Evolutionary conservation across 2,113 vertebrate species (phyloP).

Genomic region (Pholis gunnellus): DNA sequence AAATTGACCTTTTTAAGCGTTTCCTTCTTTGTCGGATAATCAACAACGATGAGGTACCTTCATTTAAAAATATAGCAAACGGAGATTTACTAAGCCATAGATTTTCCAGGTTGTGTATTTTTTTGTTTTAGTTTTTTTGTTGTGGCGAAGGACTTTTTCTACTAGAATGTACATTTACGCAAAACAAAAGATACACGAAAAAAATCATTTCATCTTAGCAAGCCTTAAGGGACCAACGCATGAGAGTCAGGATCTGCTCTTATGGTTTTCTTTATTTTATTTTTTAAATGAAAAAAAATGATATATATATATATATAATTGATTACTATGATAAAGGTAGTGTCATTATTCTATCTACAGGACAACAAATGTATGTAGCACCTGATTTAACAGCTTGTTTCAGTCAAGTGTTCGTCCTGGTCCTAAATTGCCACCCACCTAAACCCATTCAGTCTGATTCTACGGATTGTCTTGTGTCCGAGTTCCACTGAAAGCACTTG

Average conservation of each 20-base stretch:
- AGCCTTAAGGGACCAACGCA: slow-evolving; percentile 85
- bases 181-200: slow-evolving; percentile 37
- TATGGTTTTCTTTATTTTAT: slow-evolving; percentile 27
- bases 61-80: slow-evolving; percentile 80
- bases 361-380: slow-evolving; percentile 76
- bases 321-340: slow-evolving; percentile 57
- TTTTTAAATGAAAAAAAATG: slow-evolving; percentile 34
- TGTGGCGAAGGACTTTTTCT: slow-evolving; percentile 71
- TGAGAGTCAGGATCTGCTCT: slow-evolving; percentile 68
- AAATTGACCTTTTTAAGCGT: slow-evolving; percentile 15
- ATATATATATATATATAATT: slow-evolving; percentile 35
- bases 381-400: slow-evolving; percentile 63
- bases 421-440: slow-evolving; percentile 63
- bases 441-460: slow-evolving; percentile 20
- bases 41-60: slow-evolving; percentile 70
- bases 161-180: slow-evolving; percentile 79
- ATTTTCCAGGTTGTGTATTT: slow-evolving; percentile 70
- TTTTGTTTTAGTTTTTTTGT: slow-evolving; percentile 44
- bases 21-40: slow-evolving; percentile 63
- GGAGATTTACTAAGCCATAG: slow-evolving; percentile 85
- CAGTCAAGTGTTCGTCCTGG: slow-evolving; percentile 51
- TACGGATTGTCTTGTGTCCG: not conserved
- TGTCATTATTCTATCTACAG: slow-evolving; percentile 62
- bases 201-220: slow-evolving; percentile 75
- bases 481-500: slow-evolving; percentile 11